Evolutionary conservation across 1,140 invertebrate species (phyloP).

Genomic region (Dysdera silvatica): DNA sequence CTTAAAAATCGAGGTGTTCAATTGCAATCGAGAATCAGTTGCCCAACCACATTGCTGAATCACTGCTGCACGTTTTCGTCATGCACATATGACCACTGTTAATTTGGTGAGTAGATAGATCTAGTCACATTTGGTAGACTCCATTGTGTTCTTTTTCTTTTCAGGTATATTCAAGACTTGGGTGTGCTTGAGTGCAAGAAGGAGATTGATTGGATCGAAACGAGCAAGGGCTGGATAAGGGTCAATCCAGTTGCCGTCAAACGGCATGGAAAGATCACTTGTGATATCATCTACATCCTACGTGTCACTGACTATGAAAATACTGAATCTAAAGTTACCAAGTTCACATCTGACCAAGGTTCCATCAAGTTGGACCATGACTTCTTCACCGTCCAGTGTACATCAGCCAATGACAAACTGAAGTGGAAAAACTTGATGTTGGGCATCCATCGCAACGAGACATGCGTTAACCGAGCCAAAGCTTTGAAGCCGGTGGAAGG

Average conservation of each 20-base stretch:
- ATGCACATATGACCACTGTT: too few species aligned
- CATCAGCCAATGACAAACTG: constrained; percentile 47
- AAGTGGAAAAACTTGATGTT: constrained; percentile 55
- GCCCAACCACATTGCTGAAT: too few species aligned
- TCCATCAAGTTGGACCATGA: constrained; percentile 46
- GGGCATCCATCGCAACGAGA: constrained; percentile 49
- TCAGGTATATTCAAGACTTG: constrained; percentile 13
- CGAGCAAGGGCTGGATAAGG: background rate
- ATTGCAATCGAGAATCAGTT: too few species aligned
- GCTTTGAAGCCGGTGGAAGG: constrained; percentile 50
- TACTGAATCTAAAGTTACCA: background rate
- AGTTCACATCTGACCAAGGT: background rate
- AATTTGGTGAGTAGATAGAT: too few species aligned
- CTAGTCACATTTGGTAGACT: background rate
- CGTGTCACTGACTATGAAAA: constrained; percentile 14
- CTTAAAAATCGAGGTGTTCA: too few species aligned
- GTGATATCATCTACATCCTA: constrained; percentile 18
- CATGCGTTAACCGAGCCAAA: constrained; percentile 42
- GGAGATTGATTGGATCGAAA: constrained; percentile 16
- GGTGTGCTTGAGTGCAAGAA: constrained; percentile 14
- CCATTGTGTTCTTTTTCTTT: background rate
- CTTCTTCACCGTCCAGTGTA: constrained; percentile 56
- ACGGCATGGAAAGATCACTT: constrained; percentile 14
- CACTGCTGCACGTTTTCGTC: too few species aligned
- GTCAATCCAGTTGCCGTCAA: constrained; percentile 4